Percentiles rank a stretch among this genome's conserved stretches.
Evolutionary conservation across 2,797 vertebrate genomes (phyloP).

Genomic region (Oryzias dopingdopingensis): DNA sequence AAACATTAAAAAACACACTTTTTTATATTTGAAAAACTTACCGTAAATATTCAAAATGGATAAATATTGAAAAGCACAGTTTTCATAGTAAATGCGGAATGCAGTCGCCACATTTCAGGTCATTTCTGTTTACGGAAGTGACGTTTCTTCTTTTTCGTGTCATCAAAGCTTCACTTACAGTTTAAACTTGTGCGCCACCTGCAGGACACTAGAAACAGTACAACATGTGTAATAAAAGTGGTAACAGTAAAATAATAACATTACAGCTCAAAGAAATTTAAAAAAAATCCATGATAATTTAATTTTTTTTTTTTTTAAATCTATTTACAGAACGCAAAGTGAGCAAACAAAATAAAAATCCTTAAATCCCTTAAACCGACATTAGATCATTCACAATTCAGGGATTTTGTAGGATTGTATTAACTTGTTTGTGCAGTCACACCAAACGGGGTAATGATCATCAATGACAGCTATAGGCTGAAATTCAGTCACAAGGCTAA

Average conservation of each 20-base stretch:
- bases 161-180: fast-evolving
- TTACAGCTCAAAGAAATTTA: too few relatives aligned
- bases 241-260: too few relatives aligned
- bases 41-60: constrained; percentile 8
- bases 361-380: too few relatives aligned
- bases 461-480: too few relatives aligned
- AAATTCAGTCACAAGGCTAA: too few relatives aligned
- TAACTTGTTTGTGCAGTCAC: neutral
- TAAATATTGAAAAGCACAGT: neutral
- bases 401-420: neutral
- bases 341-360: neutral
- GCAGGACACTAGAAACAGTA: neutral
- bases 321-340: neutral
- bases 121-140: constrained; percentile 59
- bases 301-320: too few relatives aligned
- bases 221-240: neutral
- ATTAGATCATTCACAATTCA: neutral
- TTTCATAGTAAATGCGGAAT: neutral
- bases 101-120: neutral
- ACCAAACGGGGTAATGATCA: too few relatives aligned
- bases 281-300: too few relatives aligned
- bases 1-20: neutral
- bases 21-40: constrained; percentile 1
- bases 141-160: constrained; percentile 8
- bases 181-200: constrained; percentile 19